Base-by-base conservation (phyloP, 2,113 vertebrate species). In the Morone chrysops region DNA sequence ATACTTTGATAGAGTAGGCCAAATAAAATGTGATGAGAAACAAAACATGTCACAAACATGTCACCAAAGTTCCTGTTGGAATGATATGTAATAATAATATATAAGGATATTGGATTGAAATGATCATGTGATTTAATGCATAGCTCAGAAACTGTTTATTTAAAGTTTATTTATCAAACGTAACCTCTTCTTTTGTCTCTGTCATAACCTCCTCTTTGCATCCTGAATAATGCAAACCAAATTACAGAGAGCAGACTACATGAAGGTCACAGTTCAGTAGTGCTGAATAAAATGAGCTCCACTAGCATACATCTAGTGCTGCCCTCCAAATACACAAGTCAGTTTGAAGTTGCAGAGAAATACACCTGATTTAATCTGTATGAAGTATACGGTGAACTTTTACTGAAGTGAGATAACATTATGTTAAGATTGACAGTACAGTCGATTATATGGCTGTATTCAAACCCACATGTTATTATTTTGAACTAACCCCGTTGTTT, bases 181-280 rank as follows among this genome's bases (percentile, higher is more conserved):
- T 13, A 48, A 16, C 31, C 45, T 62, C 45, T 41, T 53, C 45
- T 45, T 76, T 76, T 14, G 36, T 43, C 38, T 9, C 61, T 5
- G 14, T 20, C 1, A 48, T 45, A 60, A 75, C 38, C n/a, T 54
- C 45, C 43, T 36, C 38, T 66, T 76, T 76, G n/a, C 38, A 45
- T 48, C 25, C 40, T 56, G 25, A 45, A 45, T 71, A 63, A 79
- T 70, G 38, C 13, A 65, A 65, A 47, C 22, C 22, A 56, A 36
- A 66, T 56, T 54, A 76, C 61, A 25, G 45, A 50, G 43, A 48
- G 57, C 43, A 5, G 31, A 51, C 50, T 8, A 54, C 36, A 7
- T 18, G 22, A 48, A 60, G 60, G n/a, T 53, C 76, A 48, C 36
- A 36, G 77, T 59, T 70, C 53, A 40, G 43, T 40, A 51, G 20